Base-by-base conservation (phyloP, 2,888 invertebrate genomes). In the Eupelmus urozonus region DNA sequence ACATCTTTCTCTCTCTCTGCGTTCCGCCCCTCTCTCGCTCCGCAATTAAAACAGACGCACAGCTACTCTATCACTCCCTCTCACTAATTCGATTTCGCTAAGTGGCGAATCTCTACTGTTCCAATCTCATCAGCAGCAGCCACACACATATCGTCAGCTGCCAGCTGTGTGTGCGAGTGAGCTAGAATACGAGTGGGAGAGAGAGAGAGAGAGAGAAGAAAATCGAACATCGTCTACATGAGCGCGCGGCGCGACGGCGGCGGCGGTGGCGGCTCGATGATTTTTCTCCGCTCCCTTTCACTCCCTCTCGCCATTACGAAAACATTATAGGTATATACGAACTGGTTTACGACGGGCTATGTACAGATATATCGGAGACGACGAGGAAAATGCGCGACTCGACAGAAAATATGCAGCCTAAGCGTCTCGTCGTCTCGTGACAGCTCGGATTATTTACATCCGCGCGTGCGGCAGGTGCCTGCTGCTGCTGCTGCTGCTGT, bases 151-250 rank as follows among this genome's bases (percentile, higher is more conserved):
- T n/a, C n/a, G 45, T 23, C 49, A 40, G 1, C 29, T n/a, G 29
- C 70, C 62, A 70, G 76, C 69, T 70, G 76, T 60, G 9, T 25
- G 42, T 62, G 53, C 53, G 60, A 13, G n/a, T n/a, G n/a, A n/a
- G n/a, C n/a, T n/a, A n/a, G n/a, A n/a, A n/a, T n/a, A n/a, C n/a
- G n/a, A n/a, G n/a, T n/a, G n/a, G n/a, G n/a, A n/a, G n/a, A n/a
- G n/a, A 2, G 16, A 40, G 63, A 51, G 70, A 45, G 53, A 29
- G 60, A 13, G 29, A 69, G 45, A 67, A 51, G 67, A 76, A 76
- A 62, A 67, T 76, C 67, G 69, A 76, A 67, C 66, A 51, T 75
- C 40, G n/a, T n/a, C n/a, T n/a, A n/a, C n/a, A n/a, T n/a, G n/a
- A n/a, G n/a, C n/a, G n/a, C n/a, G n/a, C n/a, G n/a, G 66, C 45